Conservation (phyloP, 2,888 invertebrate species). For the Sympetrum striolatum region DNA sequence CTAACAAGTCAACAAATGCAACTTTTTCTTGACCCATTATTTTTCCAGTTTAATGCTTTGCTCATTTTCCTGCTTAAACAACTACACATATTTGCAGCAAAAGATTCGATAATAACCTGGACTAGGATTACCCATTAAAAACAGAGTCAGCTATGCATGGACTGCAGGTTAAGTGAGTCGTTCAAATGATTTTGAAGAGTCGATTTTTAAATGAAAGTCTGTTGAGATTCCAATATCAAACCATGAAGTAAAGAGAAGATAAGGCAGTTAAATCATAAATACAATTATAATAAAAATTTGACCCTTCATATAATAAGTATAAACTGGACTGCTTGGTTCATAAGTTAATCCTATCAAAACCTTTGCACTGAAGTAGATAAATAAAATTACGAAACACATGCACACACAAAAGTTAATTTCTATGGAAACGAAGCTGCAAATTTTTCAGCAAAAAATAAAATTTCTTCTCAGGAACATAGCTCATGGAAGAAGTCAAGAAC, state of each 20-base stretch:
- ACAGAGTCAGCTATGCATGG: not conserved
- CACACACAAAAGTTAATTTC: too few relatives aligned
- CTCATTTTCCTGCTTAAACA: conserved; percentile 8
- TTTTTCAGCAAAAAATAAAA: too few relatives aligned
- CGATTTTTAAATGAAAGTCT: not conserved
- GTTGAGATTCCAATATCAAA: not conserved
- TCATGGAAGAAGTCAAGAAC: too few relatives aligned
- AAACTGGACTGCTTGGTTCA: not conserved
- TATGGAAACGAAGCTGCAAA: too few relatives aligned
- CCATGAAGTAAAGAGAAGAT: not conserved
- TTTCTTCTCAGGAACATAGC: too few relatives aligned
- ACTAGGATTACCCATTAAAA: not conserved
- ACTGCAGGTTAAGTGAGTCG: not conserved
- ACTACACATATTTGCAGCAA: conserved; percentile 6
- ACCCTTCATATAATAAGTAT: not conserved
- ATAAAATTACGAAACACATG: not conserved
- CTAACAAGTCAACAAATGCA: conserved; percentile 7
- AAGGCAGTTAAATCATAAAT: not conserved
- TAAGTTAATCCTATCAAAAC: not conserved
- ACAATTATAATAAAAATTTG: not conserved
- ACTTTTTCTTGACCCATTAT: not conserved
- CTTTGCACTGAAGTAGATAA: not conserved
- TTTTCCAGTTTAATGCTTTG: not conserved
- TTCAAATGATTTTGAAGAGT: not conserved
- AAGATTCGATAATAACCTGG: not conserved